Evolutionary conservation across 2,888 invertebrate genomes (phyloP).

Genomic region (Spicauda simplicius): DNA sequence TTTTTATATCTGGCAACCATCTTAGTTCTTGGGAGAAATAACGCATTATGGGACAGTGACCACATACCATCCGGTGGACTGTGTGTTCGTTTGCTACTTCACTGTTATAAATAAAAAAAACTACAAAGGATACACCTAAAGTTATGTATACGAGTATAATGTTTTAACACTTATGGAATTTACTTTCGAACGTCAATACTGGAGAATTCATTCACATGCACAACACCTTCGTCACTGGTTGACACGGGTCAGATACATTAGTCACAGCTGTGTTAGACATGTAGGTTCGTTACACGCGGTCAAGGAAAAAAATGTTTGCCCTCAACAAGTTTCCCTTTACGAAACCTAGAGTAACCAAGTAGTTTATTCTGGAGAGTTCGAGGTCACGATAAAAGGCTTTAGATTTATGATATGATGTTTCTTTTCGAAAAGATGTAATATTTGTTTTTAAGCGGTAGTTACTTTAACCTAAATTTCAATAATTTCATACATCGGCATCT

Average conservation of each 20-base stretch:
- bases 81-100: no score
- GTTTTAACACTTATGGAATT: slow-evolving; percentile 49
- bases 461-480: no score
- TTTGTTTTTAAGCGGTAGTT: no score
- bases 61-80: no score
- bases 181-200: slow-evolving; percentile 60
- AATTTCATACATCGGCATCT: no score
- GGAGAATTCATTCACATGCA: slow-evolving; percentile 55
- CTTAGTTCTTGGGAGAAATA: no score
- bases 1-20: no score
- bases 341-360: slow-evolving; percentile 4
- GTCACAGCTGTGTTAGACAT: slow-evolving; percentile 68
- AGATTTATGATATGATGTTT: not conserved
- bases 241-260: slow-evolving; percentile 68
- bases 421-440: no score
- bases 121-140: no score
- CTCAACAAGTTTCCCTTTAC: slow-evolving; percentile 33
- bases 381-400: not conserved
- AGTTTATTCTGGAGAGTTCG: not conserved
- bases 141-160: not conserved
- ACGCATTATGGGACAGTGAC: no score
- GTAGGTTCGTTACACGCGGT: slow-evolving; percentile 46
- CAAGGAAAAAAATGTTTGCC: slow-evolving; percentile 36
- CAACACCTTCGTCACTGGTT: slow-evolving; percentile 69
- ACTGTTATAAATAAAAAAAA: no score